phyloP scores from a whole-genome alignment of 2,888 invertebrate species.

The Fissipunctia ypsillon region DNA sequence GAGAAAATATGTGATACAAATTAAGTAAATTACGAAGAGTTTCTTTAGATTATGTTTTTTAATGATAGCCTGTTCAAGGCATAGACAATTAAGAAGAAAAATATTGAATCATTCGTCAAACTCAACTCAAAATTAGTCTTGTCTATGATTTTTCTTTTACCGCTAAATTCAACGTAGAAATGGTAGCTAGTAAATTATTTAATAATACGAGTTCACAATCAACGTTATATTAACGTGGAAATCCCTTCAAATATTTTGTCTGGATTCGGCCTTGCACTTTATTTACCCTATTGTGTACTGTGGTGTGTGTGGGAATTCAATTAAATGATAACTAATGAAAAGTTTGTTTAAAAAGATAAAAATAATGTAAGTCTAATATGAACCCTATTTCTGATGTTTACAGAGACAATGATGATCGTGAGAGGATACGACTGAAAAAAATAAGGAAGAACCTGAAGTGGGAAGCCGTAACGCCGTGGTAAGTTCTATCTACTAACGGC shows the following conservation, averaged over 20 bases:
- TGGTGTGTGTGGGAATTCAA: neutral
- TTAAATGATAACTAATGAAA: slow-evolving; percentile 1
- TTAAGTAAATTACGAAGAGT: neutral
- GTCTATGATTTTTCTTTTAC: slow-evolving; percentile 30
- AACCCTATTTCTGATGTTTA: neutral
- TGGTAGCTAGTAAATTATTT: no score
- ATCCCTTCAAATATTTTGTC: neutral
- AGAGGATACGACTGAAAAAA: neutral
- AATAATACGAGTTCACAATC: no score
- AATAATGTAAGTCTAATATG: neutral
- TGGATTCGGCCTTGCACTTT: neutral
- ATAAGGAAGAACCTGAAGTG: neutral
- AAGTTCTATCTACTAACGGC: neutral
- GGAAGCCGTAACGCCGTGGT: neutral
- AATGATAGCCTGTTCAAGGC: neutral
- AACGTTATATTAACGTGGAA: neutral
- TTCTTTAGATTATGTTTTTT: neutral
- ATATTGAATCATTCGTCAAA: no score
- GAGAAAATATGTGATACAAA: neutral
- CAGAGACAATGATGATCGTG: neutral
- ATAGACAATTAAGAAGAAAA: slow-evolving; percentile 9
- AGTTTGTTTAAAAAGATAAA: neutral
- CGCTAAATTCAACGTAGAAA: slow-evolving; percentile 9
- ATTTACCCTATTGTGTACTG: neutral
- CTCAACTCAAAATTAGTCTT: neutral